phyloP scores from a whole-genome alignment of 2,888 invertebrate genomes.

The Lottia scabra region DNA sequence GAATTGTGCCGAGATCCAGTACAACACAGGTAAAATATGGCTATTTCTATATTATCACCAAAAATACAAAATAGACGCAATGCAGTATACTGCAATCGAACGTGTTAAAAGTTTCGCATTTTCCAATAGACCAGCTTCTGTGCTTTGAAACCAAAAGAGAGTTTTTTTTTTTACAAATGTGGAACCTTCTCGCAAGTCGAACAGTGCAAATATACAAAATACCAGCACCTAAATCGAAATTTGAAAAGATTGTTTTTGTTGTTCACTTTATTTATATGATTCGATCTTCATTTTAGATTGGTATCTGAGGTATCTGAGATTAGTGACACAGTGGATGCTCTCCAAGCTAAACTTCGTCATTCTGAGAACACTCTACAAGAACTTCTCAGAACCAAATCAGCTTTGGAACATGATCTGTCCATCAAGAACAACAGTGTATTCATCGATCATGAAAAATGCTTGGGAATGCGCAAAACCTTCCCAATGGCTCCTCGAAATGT shows the following conservation, averaged over 20 bases:
- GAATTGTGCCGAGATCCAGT: conserved; percentile 90
- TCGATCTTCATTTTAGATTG: conserved; percentile 72
- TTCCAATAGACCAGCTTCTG: no score
- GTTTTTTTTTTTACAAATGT: no score
- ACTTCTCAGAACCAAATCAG: conserved; percentile 83
- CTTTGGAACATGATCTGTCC: conserved; percentile 86
- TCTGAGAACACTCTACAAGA: conserved; percentile 69
- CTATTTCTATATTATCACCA: conserved; percentile 5
- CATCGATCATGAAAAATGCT: conserved; percentile 94
- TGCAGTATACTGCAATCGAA: no score
- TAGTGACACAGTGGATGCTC: conserved; percentile 82
- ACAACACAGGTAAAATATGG: conserved; percentile 83
- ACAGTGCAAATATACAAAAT: no score
- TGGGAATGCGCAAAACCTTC: conserved; percentile 89
- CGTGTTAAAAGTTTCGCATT: no score
- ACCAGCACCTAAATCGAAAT: no score
- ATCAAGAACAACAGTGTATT: conserved; percentile 89
- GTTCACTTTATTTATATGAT: no score
- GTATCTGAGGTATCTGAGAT: conserved; percentile 88
- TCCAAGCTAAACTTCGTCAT: conserved; percentile 82
- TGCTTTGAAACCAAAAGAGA: no score
- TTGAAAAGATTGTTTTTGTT: no score
- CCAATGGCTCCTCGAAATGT: conserved; percentile 72
- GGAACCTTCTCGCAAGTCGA: no score
- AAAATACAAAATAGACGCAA: no score